Conservation (phyloP, 2,888 invertebrate genomes). For the Xylota sylvarum region DNA sequence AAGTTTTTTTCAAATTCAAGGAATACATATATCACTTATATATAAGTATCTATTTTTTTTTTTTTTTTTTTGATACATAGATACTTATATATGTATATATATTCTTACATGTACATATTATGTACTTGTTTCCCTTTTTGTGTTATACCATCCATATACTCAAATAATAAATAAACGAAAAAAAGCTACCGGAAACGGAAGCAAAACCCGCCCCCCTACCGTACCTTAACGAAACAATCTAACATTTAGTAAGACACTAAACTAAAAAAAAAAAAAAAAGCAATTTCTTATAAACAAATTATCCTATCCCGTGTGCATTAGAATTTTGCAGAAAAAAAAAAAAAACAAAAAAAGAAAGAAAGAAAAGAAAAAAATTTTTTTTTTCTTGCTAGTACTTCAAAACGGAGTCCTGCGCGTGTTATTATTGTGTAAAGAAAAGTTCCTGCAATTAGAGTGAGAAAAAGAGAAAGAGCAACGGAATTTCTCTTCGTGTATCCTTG, state of each 20-base stretch:
- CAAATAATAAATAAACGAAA: background rate
- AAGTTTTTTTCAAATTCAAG: background rate
- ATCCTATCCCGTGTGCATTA: slow-evolving; percentile 19
- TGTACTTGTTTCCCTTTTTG: background rate
- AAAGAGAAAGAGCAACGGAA: slow-evolving; percentile 22
- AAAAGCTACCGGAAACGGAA: background rate
- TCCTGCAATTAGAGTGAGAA: slow-evolving; percentile 47
- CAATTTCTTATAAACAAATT: slow-evolving; percentile 19
- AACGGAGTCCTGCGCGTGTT: slow-evolving; percentile 44
- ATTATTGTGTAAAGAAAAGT: slow-evolving; percentile 39
- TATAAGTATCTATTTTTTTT: background rate
- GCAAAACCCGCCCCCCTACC: too few species aligned
- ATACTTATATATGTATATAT: slow-evolving; percentile 4
- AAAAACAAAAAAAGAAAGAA: background rate
- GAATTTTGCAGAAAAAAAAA: background rate
- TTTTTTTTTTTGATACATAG: too few species aligned
- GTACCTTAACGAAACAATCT: background rate
- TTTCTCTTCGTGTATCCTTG: slow-evolving; percentile 15
- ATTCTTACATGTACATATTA: background rate
- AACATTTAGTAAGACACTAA: too few species aligned
- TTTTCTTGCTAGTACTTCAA: too few species aligned
- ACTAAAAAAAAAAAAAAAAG: too few species aligned
- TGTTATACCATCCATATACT: background rate
- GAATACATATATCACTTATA: background rate
- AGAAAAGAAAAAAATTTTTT: too few species aligned